phyloP scores from a whole-genome alignment of 2,888 invertebrate species.

The Camptogramma bilineatum region DNA sequence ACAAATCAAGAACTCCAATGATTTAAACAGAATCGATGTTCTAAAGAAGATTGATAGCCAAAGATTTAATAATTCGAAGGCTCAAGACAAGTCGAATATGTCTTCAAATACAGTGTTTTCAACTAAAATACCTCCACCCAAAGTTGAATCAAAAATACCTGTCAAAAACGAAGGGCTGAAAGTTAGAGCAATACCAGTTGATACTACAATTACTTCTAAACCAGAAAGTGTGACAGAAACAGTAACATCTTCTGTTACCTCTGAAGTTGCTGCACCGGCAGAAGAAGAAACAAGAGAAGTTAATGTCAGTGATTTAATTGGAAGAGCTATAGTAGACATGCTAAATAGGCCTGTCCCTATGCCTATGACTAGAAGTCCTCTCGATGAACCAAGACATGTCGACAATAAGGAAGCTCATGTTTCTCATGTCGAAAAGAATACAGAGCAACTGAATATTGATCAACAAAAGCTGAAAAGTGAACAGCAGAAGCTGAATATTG shows the following conservation, averaged over 20 bases:
- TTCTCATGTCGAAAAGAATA: constrained; percentile 30
- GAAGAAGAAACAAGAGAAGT: constrained; percentile 60
- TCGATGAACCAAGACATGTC: constrained; percentile 54
- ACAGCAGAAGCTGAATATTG: constrained; percentile 42
- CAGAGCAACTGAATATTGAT: constrained; percentile 25
- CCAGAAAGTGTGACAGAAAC: constrained; percentile 22
- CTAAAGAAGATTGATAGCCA: constrained; percentile 78
- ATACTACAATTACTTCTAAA: constrained; percentile 21
- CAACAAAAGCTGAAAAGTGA: constrained; percentile 46
- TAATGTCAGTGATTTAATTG: constrained; percentile 73
- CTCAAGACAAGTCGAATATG: constrained; percentile 60
- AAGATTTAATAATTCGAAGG: constrained; percentile 62
- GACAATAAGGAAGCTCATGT: constrained; percentile 23
- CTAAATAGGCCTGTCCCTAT: constrained; percentile 61
- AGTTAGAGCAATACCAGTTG: constrained; percentile 33
- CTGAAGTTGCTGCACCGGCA: constrained; percentile 31
- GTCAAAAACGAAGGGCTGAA: constrained; percentile 41
- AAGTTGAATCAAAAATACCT: constrained; percentile 45
- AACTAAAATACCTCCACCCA: constrained; percentile 51
- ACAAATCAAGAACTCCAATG: constrained; percentile 77
- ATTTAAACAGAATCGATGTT: constrained; percentile 77
- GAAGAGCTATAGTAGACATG: constrained; percentile 78
- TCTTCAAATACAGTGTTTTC: constrained; percentile 71
- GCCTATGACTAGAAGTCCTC: constrained; percentile 50
- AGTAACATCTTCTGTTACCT: constrained; percentile 32